Evolutionary conservation across 1,140 invertebrate species (phyloP).

Genomic region (Ephestia elutella): DNA sequence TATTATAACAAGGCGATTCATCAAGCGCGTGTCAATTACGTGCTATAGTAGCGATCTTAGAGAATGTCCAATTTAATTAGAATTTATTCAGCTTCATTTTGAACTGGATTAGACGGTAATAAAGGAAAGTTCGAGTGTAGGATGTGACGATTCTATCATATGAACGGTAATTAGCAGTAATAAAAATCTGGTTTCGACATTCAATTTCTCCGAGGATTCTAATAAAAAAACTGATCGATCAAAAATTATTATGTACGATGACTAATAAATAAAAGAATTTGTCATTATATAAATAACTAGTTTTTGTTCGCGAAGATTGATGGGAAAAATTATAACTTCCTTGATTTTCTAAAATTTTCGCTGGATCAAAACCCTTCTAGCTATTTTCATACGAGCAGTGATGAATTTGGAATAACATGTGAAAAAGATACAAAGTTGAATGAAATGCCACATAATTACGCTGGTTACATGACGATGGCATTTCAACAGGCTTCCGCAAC

Average conservation of each 20-base stretch:
- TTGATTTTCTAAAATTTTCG: no score
- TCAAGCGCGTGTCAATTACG: conserved; percentile 68
- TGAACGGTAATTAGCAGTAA: conserved; percentile 5
- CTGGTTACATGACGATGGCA: conserved; percentile 14
- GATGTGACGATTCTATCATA: conserved; percentile 2
- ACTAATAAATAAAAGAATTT: no score
- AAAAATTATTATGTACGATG: no score
- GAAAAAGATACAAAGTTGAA: not conserved
- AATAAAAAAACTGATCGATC: not conserved
- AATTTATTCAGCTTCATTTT: conserved; percentile 42
- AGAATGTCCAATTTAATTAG: conserved; percentile 62
- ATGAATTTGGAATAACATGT: no score
- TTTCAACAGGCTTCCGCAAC: conserved; percentile 16
- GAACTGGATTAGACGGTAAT: not conserved
- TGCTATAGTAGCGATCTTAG: conserved; percentile 44
- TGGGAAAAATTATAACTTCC: no score
- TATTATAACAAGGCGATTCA: conserved; percentile 68
- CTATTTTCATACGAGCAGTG: no score
- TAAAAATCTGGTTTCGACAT: conserved; percentile 21
- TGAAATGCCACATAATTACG: no score
- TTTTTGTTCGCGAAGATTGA: no score
- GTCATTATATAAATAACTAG: no score
- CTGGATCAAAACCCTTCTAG: no score
- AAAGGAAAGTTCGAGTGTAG: conserved; percentile 6
- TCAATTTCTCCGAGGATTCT: not conserved